These are phyloP conservation scores for Cavia porcellus DNA, from an alignment of 2,113 vertebrate genomes.

Conservation along the genomic window DNA sequence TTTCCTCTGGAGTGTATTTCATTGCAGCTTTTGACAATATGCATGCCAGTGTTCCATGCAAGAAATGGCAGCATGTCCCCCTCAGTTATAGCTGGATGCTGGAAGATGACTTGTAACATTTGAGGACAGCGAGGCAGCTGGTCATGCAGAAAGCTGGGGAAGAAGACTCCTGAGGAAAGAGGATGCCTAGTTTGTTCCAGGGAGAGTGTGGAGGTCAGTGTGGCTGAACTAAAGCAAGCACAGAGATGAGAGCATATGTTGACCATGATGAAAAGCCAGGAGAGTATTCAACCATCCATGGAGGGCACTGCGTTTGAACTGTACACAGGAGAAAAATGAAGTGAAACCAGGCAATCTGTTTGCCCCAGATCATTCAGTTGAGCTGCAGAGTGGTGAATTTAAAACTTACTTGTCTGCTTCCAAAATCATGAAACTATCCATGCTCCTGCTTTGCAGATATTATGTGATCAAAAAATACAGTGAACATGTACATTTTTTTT, in stretches of 20 bases:
- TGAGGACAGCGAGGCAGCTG: neutral
- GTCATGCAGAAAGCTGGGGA: fast-evolving
- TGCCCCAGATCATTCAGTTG: neutral
- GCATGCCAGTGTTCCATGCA: neutral
- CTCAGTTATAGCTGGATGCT: neutral
- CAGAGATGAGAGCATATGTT: neutral
- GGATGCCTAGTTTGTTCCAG: neutral
- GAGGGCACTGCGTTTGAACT: neutral
- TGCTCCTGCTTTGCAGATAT: neutral
- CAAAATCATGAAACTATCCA: neutral
- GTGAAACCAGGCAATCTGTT: neutral
- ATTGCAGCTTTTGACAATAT: neutral
- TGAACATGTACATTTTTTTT: neutral
- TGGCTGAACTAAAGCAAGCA: neutral
- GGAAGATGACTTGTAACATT: neutral
- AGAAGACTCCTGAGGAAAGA: neutral
- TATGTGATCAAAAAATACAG: neutral
- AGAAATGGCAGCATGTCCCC: neutral
- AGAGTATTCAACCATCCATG: neutral
- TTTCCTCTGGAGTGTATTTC: neutral
- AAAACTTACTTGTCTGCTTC: neutral
- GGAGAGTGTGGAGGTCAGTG: too few relatives aligned
- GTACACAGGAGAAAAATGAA: neutral
- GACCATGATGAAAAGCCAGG: neutral
- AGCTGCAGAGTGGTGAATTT: neutral